Conservation (phyloP, 1,140 invertebrate genomes). For the Euwallacea similis region DNA sequence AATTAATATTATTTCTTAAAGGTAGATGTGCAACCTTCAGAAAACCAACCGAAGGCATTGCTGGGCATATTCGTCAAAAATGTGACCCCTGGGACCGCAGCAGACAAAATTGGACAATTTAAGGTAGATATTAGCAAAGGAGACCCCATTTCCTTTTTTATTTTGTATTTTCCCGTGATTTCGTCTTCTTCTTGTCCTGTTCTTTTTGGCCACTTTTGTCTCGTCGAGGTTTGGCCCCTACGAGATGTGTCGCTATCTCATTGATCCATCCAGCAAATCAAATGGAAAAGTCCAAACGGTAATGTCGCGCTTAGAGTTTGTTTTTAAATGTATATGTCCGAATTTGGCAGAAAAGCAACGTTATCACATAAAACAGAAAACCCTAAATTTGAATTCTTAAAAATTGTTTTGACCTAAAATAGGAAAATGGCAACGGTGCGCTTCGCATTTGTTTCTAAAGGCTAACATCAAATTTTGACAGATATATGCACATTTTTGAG, state of each 20-base stretch:
- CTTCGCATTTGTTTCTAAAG: too few species aligned
- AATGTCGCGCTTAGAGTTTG: too few species aligned
- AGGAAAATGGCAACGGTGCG: too few species aligned
- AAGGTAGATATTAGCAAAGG: conserved; percentile 63
- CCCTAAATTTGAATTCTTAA: too few species aligned
- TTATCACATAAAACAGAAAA: too few species aligned
- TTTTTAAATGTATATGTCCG: too few species aligned
- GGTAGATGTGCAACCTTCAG: conserved; percentile 61
- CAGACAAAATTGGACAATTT: conserved; percentile 82
- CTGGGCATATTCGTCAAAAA: conserved; percentile 98
- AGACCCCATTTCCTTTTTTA: background rate
- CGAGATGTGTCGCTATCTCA: background rate
- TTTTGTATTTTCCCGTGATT: background rate
- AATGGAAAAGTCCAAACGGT: background rate
- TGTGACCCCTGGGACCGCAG: conserved; percentile 93
- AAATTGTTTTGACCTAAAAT: too few species aligned
- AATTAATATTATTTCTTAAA: conserved; percentile 41
- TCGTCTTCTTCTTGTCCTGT: too few species aligned
- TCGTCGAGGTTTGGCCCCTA: background rate
- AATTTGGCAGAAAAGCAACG: too few species aligned
- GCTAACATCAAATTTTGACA: too few species aligned
- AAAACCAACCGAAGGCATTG: conserved; percentile 56
- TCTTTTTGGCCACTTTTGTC: background rate
- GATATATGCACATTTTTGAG: too few species aligned
- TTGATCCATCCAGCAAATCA: background rate